Base-by-base conservation (phyloP, 2,888 invertebrate genomes). In the Xestoiulus laeticollis region DNA sequence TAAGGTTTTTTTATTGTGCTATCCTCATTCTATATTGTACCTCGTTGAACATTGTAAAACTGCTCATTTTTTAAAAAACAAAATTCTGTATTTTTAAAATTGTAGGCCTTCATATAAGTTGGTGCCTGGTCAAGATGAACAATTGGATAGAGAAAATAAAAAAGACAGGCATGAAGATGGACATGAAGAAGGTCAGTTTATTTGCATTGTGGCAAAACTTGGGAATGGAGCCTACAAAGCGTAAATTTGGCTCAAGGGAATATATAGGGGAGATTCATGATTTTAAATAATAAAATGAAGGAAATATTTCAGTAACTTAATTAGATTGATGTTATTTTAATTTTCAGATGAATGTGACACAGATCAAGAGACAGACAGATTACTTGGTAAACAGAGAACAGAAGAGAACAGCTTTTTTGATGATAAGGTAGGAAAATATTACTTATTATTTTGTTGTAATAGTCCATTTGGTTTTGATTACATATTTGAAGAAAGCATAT, bases 351-450 rank as follows among this genome's bases (percentile, higher is more conserved):
- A 97, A 93, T 97, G 98, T 38, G 99, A 99, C 91, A 99, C 99
- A 0, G 99, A 99, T 92, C 94, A 98, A 90, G 99, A 99, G 93
- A 99, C 99, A n/a, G 99, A 99, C 92, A 94, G 98, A 90, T 93
- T 99, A 89, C 94, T 99, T 89, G 98, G 98, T 26, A 98, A 98
- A 91, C 98, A 98, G 92, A 94, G 97, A 90, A 96, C 89, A 1
- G 90, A 90, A 26, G 90, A 91, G 43, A 89, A 89, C 87, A 90
- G 89, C 38, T 90, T 89, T 87, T 90, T 89, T 86, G 90, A 90
- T 85, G 90, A 90, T 33, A 90, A 90, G 89, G 91, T 90, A 89
- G 89, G 89, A 44, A 12, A 22, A 78, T 22, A 78, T 14, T 78
- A 30, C 30, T 30, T 78, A 14, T 8, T 12, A 30, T 78, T 30